Conservation (phyloP, 1,140 invertebrate species). For the Spodoptera frugiperda region DNA sequence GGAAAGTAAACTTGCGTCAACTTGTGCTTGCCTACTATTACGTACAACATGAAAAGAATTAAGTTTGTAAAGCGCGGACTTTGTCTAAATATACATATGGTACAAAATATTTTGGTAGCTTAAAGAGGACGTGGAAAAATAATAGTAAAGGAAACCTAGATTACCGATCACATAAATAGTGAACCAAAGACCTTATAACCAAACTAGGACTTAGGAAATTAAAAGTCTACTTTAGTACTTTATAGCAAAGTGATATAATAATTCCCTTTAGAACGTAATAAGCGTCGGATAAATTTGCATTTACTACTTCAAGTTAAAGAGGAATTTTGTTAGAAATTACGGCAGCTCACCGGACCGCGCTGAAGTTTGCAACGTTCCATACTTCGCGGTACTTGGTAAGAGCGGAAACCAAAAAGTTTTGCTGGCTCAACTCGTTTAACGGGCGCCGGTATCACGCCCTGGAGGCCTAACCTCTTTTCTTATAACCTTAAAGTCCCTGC, state of each 20-base stretch:
- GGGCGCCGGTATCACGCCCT: slow-evolving; percentile 55
- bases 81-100: not conserved
- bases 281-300: slow-evolving; percentile 27
- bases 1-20: slow-evolving; percentile 55
- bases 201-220: no score
- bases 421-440: slow-evolving; percentile 56
- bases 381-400: slow-evolving; percentile 37
- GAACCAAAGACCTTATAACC: no score
- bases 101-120: no score
- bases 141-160: no score
- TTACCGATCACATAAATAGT: no score
- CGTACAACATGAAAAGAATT: slow-evolving; percentile 59
- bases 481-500: slow-evolving; percentile 43
- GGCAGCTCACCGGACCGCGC: slow-evolving; percentile 50
- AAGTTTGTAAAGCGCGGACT: slow-evolving; percentile 10
- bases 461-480: slow-evolving; percentile 55
- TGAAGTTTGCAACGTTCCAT: slow-evolving; percentile 50
- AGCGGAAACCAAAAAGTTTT: slow-evolving; percentile 54
- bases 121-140: no score
- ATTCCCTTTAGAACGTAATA: slow-evolving; percentile 9
- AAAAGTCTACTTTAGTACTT: no score
- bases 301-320: slow-evolving; percentile 30
- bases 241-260: slow-evolving; percentile 29
- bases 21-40: slow-evolving; percentile 54
- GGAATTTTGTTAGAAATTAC: slow-evolving; percentile 49